phyloP scores from a whole-genome alignment of 2,797 vertebrate species.

The Telmatherina bonti region DNA sequence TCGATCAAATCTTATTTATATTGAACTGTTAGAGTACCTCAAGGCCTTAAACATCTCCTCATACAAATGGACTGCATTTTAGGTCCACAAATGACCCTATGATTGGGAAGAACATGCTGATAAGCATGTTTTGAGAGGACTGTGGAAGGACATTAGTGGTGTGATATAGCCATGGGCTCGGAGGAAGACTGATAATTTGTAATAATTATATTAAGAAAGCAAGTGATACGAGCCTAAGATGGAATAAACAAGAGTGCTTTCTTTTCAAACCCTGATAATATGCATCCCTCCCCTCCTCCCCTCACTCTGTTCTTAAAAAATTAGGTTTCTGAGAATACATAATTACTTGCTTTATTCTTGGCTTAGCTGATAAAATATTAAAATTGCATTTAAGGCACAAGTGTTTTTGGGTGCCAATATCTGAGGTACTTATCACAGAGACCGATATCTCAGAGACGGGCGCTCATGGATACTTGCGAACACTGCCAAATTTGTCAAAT shows the following conservation, averaged over 20 bases:
- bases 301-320: constrained; percentile 61
- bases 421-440: constrained; percentile 58
- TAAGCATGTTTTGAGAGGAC: constrained; percentile 54
- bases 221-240: constrained; percentile 65
- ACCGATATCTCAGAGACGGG: constrained; percentile 47
- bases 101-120: constrained; percentile 76
- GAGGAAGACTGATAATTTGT: constrained; percentile 58
- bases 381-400: constrained; percentile 64
- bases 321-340: constrained; percentile 71
- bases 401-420: constrained; percentile 57
- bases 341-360: constrained; percentile 71
- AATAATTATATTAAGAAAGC: constrained; percentile 74
- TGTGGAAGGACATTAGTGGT: constrained; percentile 70
- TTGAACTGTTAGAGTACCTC: constrained; percentile 65
- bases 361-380: constrained; percentile 68
- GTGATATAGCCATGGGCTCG: constrained; percentile 54
- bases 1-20: constrained; percentile 70
- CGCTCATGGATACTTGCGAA: constrained; percentile 42
- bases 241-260: constrained; percentile 76
- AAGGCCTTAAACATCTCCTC: constrained; percentile 58
- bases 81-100: constrained; percentile 54
- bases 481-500: constrained; percentile 62
- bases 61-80: constrained; percentile 46
- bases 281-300: constrained; percentile 33
- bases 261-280: constrained; percentile 67